A percentile compares a stretch with the other conserved stretches of the same genome.
These are phyloP conservation scores for Tetraodon nigroviridis DNA, from an alignment of 2,113 vertebrate genomes.

Conservation along the genomic window DNA sequence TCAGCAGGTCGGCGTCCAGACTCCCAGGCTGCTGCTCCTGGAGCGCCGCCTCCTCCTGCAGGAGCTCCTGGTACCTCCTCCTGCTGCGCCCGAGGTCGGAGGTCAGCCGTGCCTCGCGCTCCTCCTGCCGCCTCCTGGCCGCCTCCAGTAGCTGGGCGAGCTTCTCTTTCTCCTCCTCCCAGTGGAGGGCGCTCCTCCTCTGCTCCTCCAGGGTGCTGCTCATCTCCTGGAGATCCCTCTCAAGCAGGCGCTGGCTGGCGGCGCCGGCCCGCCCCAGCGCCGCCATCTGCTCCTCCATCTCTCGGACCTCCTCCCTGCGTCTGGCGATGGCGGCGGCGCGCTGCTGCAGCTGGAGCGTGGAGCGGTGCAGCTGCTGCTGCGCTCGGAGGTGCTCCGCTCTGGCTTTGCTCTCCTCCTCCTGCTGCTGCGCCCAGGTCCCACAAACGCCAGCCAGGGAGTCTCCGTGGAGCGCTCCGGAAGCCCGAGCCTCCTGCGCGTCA, in stretches of 20 bases:
- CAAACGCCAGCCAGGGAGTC: constrained; percentile 20
- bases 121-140: constrained; percentile 33
- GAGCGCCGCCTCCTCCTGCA: constrained; percentile 38
- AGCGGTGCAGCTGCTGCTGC: constrained; percentile 41
- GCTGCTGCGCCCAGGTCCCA: constrained; percentile 35
- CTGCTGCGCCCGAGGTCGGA: constrained; percentile 9
- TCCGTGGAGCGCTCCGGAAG: not conserved
- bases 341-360: constrained; percentile 50
- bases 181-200: constrained; percentile 23
- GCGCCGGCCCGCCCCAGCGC: constrained; percentile 44
- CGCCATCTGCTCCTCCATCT: constrained; percentile 53
- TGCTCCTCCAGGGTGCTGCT: constrained; percentile 20
- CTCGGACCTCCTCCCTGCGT: constrained; percentile 40
- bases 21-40: constrained; percentile 27
- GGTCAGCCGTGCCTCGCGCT: constrained; percentile 32
- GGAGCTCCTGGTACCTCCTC: constrained; percentile 46
- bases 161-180: constrained; percentile 39
- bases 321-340: constrained; percentile 37
- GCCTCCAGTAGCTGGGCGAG: constrained; percentile 31
- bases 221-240: constrained; percentile 42
- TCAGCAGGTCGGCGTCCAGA: constrained; percentile 20
- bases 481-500: constrained; percentile 18
- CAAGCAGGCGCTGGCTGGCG: constrained; percentile 28
- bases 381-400: constrained; percentile 21
- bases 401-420: constrained; percentile 40